Percentiles rank a stretch among this genome's conserved stretches.
phyloP scores from a whole-genome alignment of 2,888 invertebrate species.

The Linyphia triangularis region DNA sequence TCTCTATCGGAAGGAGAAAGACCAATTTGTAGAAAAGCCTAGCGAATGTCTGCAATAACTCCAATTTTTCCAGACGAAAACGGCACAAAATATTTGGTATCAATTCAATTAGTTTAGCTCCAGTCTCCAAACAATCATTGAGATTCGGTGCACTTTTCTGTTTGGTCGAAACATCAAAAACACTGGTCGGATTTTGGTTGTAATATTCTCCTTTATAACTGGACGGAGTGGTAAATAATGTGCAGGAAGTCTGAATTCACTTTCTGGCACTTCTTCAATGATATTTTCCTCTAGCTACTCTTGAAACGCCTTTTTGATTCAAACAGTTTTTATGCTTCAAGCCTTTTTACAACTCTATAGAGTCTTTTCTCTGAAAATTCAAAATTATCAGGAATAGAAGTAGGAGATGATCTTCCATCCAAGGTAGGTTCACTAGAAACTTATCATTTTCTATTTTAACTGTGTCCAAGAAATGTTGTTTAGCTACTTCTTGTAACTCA shows the following conservation, averaged over 20 bases:
- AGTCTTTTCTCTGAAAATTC: constrained; percentile 4
- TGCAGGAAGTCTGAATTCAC: not conserved
- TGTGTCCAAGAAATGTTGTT: too few relatives aligned
- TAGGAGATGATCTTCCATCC: too few relatives aligned
- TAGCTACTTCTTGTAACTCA: not conserved
- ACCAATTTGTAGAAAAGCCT: not conserved
- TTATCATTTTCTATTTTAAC: not conserved
- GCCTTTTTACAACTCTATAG: not conserved
- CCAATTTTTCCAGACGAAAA: not conserved
- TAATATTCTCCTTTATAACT: too few relatives aligned
- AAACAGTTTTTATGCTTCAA: not conserved
- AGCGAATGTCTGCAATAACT: not conserved
- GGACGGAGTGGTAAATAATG: not conserved
- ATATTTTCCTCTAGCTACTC: constrained; percentile 4
- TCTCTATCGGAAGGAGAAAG: not conserved
- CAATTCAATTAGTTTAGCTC: constrained; percentile 6
- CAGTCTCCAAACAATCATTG: constrained; percentile 1
- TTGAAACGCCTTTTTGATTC: not conserved
- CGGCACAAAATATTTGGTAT: constrained; percentile 12
- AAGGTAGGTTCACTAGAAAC: not conserved
- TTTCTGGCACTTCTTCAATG: not conserved
- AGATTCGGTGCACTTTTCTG: not conserved
- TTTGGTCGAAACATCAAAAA: not conserved
- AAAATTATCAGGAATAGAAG: not conserved
- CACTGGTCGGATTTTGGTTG: not conserved